These are phyloP conservation scores for Trichopria drosophilae DNA, from an alignment of 2,888 invertebrate genomes.

Conservation along the genomic window DNA sequence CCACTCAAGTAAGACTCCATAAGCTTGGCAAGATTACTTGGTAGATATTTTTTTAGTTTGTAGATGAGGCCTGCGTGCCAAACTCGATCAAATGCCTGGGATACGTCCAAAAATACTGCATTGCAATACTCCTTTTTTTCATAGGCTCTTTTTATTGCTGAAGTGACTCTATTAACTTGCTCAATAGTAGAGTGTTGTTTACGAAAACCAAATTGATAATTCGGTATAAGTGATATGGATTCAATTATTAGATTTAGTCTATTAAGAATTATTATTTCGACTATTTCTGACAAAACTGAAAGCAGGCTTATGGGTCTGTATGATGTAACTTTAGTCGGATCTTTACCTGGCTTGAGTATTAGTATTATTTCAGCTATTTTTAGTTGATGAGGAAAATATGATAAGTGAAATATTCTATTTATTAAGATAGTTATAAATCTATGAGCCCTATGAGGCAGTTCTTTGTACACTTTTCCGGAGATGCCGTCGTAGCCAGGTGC, in stretches of 20 bases:
- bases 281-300: background rate
- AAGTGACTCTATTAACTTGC: background rate
- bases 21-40: too few species aligned
- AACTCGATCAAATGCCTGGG: background rate
- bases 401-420: too few species aligned
- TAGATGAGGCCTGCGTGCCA: background rate
- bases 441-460: too few species aligned
- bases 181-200: background rate
- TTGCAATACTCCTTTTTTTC: background rate
- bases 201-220: too few species aligned
- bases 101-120: background rate
- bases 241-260: background rate
- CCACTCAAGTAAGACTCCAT: too few species aligned
- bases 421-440: too few species aligned
- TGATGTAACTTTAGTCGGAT: background rate
- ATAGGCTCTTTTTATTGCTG: too few species aligned
- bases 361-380: constrained; percentile 4
- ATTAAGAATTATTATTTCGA: background rate
- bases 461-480: background rate
- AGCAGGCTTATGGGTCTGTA: background rate
- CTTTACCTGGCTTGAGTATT: background rate
- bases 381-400: background rate
- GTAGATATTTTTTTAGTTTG: background rate
- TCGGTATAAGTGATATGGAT: too few species aligned
- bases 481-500: constrained; percentile 1